These are phyloP conservation scores for Oplegnathus fasciatus DNA, from an alignment of 2,113 vertebrate genomes.

Conservation along the genomic window DNA sequence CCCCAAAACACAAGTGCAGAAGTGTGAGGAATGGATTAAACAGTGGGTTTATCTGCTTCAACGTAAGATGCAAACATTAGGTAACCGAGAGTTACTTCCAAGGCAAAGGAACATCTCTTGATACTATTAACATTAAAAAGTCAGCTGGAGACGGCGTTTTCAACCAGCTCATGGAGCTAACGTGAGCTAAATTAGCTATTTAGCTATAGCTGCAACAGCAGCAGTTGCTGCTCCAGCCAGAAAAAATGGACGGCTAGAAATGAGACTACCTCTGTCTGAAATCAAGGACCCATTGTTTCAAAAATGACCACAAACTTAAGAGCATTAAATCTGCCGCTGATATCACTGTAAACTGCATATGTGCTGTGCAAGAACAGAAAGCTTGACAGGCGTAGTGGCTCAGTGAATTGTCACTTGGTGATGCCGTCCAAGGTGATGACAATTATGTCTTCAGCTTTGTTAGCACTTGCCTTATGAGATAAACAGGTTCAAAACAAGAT, in stretches of 20 bases:
- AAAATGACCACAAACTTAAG: neutral
- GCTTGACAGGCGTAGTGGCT: constrained; percentile 7
- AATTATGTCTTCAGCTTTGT: constrained; percentile 30
- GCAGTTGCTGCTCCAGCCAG: neutral
- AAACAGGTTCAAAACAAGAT: constrained; percentile 28
- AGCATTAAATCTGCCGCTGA: neutral
- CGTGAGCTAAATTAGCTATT: neutral
- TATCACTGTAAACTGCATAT: neutral
- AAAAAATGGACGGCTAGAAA: neutral
- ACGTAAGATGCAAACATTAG: neutral
- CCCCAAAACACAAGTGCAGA: neutral
- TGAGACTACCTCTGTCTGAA: neutral
- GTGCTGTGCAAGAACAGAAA: neutral
- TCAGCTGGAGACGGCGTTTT: neutral
- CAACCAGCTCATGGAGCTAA: neutral
- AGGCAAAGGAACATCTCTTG: no score
- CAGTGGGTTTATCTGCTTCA: neutral
- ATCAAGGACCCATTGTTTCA: neutral
- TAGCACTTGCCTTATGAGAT: constrained; percentile 21
- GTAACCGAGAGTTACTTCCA: no score
- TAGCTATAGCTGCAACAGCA: neutral
- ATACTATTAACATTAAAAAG: no score
- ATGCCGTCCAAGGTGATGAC: constrained; percentile 19
- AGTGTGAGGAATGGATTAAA: neutral
- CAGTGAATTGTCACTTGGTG: neutral